A percentile compares a stretch with the other conserved stretches of the same genome.
Conservation (phyloP, 1,140 invertebrate genomes). For the Panagrolaimus sp. region DNA sequence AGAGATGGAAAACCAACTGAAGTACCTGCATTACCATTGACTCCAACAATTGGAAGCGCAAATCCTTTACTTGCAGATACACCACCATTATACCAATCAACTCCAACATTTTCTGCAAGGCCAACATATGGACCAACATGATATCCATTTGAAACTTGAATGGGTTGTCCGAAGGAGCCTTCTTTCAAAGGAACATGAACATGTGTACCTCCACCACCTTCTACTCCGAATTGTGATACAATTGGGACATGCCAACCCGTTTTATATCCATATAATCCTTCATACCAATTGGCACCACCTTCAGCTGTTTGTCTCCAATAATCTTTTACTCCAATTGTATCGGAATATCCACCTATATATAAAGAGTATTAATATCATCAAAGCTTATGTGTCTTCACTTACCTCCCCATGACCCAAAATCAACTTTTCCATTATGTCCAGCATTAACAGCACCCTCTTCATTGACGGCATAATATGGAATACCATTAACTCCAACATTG, state of each 20-base stretch:
- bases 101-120: conserved; percentile 34
- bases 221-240: conserved; percentile 30
- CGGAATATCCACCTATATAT: neutral
- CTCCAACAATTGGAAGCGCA: conserved; percentile 33
- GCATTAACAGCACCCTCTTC: conserved; percentile 38
- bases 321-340: conserved; percentile 38
- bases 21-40: conserved; percentile 32
- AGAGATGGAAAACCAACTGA: conserved; percentile 33
- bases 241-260: conserved; percentile 43
- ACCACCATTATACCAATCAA: conserved; percentile 42
- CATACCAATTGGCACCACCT: conserved; percentile 43
- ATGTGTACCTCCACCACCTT: conserved; percentile 28
- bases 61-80: conserved; percentile 34
- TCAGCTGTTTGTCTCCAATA: conserved; percentile 38
- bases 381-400: too few relatives aligned
- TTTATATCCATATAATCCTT: conserved; percentile 37
- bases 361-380: too few relatives aligned
- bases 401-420: conserved; percentile 43
- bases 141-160: conserved; percentile 38
- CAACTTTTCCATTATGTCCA: conserved; percentile 38
- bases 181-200: conserved; percentile 40
- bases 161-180: conserved; percentile 36
- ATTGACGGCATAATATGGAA: conserved; percentile 42
- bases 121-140: conserved; percentile 40
- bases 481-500: conserved; percentile 38